Evolutionary conservation across 2,888 invertebrate genomes (phyloP).

Genomic region (Danaus chrysippus): DNA sequence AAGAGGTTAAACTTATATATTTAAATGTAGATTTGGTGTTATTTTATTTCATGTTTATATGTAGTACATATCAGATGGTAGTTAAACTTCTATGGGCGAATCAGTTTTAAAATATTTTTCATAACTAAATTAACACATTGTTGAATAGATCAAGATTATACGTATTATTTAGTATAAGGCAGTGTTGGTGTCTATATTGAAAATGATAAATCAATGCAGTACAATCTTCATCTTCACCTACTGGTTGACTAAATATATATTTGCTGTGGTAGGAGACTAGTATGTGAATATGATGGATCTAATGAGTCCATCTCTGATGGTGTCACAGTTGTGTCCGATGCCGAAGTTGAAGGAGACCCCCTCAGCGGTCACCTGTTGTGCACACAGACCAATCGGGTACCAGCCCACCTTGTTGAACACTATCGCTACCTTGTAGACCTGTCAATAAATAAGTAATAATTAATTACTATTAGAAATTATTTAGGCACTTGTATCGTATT

Average conservation of each 20-base stretch:
- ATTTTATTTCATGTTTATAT: too few species aligned
- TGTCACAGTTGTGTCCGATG: conserved; percentile 84
- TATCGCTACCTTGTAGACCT: conserved; percentile 90
- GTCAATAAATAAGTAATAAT: conserved; percentile 22
- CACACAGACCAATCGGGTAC: conserved; percentile 89
- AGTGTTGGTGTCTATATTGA: too few species aligned
- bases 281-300: conserved; percentile 87
- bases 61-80: too few species aligned
- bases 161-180: too few species aligned
- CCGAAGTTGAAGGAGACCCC: conserved; percentile 88
- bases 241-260: background rate
- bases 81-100: too few species aligned
- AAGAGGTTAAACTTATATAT: too few species aligned
- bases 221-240: background rate
- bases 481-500: too few species aligned
- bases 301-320: conserved; percentile 87
- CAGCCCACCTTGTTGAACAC: conserved; percentile 90
- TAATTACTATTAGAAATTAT: background rate
- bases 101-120: too few species aligned
- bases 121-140: too few species aligned
- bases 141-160: too few species aligned
- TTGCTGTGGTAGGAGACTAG: conserved; percentile 33
- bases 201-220: too few species aligned
- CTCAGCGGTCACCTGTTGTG: conserved; percentile 82
- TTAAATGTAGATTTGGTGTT: too few species aligned